Conservation (phyloP, 2,888 invertebrate genomes). For the Ochlodes sylvanus region DNA sequence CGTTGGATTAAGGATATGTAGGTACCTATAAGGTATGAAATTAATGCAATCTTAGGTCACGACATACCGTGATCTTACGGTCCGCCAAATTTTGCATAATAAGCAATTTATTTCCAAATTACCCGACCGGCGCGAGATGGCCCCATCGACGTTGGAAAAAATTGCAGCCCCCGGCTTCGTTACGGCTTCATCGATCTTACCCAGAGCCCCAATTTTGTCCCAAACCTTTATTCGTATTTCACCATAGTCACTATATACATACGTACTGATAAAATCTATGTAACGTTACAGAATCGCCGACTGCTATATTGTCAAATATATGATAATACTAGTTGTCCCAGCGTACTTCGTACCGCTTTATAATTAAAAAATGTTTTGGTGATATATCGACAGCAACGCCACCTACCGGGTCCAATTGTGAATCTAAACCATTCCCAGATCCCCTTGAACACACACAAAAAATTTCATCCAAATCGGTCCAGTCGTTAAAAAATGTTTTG, state of each 20-base stretch:
- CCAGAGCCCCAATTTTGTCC: slow-evolving; percentile 27
- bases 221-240: slow-evolving; percentile 27
- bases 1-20: no score
- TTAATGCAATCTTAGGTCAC: not conserved
- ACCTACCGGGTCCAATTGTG: no score
- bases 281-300: no score
- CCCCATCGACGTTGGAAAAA: slow-evolving; percentile 30
- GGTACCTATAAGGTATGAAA: not conserved
- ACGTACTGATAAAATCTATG: not conserved
- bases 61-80: slow-evolving; percentile 15
- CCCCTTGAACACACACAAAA: no score
- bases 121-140: slow-evolving; percentile 20
- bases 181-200: slow-evolving; percentile 28
- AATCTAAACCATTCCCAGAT: no score
- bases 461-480: no score
- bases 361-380: no score
- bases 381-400: no score
- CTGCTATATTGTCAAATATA: no score
- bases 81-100: slow-evolving; percentile 31
- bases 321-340: no score
- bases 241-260: not conserved
- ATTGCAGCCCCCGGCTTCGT: slow-evolving; percentile 31
- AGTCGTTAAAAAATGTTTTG: no score
- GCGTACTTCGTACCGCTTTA: no score
- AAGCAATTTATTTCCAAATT: slow-evolving; percentile 39